phyloP scores from a whole-genome alignment of 2,888 invertebrate genomes.

The Brachylomia viminalis region DNA sequence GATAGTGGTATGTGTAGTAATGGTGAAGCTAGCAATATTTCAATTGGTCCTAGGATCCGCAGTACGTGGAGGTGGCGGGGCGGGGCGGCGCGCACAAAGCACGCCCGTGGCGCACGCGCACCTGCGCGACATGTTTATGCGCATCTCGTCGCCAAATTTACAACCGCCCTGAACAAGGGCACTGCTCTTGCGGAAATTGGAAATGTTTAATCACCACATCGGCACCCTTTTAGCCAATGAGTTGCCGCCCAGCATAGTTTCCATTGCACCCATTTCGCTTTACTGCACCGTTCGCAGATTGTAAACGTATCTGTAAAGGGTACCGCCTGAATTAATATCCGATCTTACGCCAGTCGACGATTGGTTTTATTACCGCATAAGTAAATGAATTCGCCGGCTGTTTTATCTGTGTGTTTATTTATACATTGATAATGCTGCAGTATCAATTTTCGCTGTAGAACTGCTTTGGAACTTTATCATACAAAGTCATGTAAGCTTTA shows the following conservation, averaged over 20 bases:
- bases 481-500: conserved; percentile 51
- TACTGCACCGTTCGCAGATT: conserved; percentile 78
- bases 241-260: conserved; percentile 69
- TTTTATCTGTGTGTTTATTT: conserved; percentile 68
- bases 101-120: conserved; percentile 76
- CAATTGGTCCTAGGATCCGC: conserved; percentile 39
- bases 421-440: conserved; percentile 56
- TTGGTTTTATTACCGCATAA: conserved; percentile 70
- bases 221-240: conserved; percentile 77
- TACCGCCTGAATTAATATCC: conserved; percentile 78
- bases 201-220: conserved; percentile 83
- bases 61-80: conserved; percentile 41
- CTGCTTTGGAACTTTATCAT: conserved; percentile 39
- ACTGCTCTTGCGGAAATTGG: conserved; percentile 80
- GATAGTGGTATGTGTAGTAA: conserved; percentile 6
- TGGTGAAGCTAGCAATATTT: conserved; percentile 40
- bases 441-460: conserved; percentile 43
- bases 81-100: conserved; percentile 75
- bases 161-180: conserved; percentile 70
- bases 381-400: conserved; percentile 64
- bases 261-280: conserved; percentile 58
- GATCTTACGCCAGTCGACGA: conserved; percentile 69
- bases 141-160: conserved; percentile 84
- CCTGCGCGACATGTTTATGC: conserved; percentile 86
- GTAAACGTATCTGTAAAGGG: conserved; percentile 76